Percentiles rank a stretch among this genome's conserved stretches.
Conservation (phyloP, 2,113 vertebrate species). For the Silurus asotus region DNA sequence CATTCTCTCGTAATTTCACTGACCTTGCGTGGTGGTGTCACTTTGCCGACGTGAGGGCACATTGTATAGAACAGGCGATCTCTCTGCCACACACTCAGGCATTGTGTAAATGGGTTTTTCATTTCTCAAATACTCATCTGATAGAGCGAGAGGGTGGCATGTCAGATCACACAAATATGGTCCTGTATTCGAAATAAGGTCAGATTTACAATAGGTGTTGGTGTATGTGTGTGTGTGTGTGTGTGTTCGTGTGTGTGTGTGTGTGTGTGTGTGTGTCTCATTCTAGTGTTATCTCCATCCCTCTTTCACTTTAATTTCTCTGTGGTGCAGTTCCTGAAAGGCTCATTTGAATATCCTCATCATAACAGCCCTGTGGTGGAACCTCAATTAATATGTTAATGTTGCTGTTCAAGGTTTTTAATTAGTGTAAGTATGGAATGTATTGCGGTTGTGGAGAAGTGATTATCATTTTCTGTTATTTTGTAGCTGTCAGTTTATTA, state of each 20-base stretch:
- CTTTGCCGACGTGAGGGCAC: conserved; percentile 67
- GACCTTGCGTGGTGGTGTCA: conserved; percentile 69
- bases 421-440: conserved; percentile 61
- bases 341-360: conserved; percentile 56
- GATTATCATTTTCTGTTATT: conserved; percentile 45
- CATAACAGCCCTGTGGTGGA: conserved; percentile 55
- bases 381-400: conserved; percentile 72
- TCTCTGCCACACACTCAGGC: conserved; percentile 63
- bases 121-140: conserved; percentile 77
- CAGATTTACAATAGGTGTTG: conserved; percentile 52
- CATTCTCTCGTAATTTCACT: conserved; percentile 65
- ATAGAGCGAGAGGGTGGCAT: conserved; percentile 66
- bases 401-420: conserved; percentile 56
- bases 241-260: conserved; percentile 10
- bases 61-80: conserved; percentile 63
- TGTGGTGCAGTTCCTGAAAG: conserved; percentile 47
- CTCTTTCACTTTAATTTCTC: conserved; percentile 53
- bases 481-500: conserved; percentile 35
- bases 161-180: conserved; percentile 62
- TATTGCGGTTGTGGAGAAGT: conserved; percentile 48
- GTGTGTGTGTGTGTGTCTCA: conserved; percentile 27
- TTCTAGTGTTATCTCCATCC: conserved; percentile 39
- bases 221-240: conserved; percentile 20
- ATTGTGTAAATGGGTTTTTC: conserved; percentile 74
- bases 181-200: conserved; percentile 56